Evolutionary conservation across 2,113 vertebrate species (phyloP).

Genomic region (Parotia lawesii): DNA sequence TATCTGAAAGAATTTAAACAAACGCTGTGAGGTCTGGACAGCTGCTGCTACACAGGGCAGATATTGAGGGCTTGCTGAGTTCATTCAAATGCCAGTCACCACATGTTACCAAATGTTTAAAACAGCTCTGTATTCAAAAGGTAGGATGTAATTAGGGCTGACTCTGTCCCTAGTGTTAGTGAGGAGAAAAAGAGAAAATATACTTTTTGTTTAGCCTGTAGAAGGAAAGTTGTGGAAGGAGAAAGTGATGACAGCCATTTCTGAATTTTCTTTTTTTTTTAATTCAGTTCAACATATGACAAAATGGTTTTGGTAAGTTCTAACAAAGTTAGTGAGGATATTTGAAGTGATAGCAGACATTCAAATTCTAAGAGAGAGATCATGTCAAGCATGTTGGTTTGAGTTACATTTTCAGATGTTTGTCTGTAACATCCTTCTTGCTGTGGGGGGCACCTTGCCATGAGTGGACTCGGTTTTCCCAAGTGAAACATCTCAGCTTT

Average conservation of each 20-base stretch:
- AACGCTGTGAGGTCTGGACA: conserved; percentile 25
- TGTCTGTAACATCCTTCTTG: background rate
- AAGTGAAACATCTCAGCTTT: background rate
- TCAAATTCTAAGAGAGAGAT: background rate
- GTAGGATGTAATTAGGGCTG: background rate
- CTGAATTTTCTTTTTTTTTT: background rate
- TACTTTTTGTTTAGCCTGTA: background rate
- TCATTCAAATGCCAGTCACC: background rate
- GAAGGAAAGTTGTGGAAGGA: background rate
- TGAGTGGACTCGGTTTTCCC: background rate
- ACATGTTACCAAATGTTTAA: background rate
- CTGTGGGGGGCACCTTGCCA: background rate
- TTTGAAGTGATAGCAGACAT: background rate
- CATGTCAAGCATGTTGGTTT: background rate
- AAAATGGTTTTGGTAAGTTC: background rate
- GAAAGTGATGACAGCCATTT: background rate
- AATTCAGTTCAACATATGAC: background rate
- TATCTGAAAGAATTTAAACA: conserved; percentile 40
- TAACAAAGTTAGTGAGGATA: background rate
- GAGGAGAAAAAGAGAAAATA: background rate
- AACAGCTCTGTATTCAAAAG: background rate
- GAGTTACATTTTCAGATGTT: background rate
- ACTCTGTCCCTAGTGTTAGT: background rate
- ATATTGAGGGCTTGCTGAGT: background rate
- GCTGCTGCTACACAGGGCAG: background rate